These are phyloP conservation scores for Limnothrissa miodon DNA, from an alignment of 2,113 vertebrate species.

Conservation along the genomic window DNA sequence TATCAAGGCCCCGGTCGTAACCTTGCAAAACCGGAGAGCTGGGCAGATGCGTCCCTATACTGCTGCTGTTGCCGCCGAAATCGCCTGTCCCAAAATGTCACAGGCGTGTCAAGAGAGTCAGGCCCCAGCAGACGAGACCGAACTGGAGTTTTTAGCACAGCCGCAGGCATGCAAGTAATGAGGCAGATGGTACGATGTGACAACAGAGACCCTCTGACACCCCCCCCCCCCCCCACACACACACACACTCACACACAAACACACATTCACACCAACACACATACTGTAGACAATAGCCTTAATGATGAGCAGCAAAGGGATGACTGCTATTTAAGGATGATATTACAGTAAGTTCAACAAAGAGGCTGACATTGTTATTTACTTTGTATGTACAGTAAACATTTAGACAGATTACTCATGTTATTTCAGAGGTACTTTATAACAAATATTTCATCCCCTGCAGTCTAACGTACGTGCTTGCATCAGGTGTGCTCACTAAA, in stretches of 20 bases:
- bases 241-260: not conserved
- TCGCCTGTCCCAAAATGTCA: conserved; percentile 26
- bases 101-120: conserved; percentile 19
- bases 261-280: not conserved
- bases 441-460: too few species aligned
- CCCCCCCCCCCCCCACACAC: not conserved
- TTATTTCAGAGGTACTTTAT: too few species aligned
- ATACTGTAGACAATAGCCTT: too few species aligned
- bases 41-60: not conserved
- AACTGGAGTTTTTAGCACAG: not conserved
- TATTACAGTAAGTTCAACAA: too few species aligned
- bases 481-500: too few species aligned
- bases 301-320: too few species aligned
- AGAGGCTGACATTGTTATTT: too few species aligned
- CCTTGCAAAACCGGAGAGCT: not conserved
- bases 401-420: too few species aligned
- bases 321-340: too few species aligned
- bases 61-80: not conserved
- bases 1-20: not conserved
- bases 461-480: too few species aligned
- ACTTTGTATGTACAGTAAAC: too few species aligned
- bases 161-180: not conserved
- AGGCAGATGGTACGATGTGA: not conserved
- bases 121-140: not conserved
- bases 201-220: not conserved